phyloP scores from a whole-genome alignment of 2,888 invertebrate species.

The Stegophylla sp. region DNA sequence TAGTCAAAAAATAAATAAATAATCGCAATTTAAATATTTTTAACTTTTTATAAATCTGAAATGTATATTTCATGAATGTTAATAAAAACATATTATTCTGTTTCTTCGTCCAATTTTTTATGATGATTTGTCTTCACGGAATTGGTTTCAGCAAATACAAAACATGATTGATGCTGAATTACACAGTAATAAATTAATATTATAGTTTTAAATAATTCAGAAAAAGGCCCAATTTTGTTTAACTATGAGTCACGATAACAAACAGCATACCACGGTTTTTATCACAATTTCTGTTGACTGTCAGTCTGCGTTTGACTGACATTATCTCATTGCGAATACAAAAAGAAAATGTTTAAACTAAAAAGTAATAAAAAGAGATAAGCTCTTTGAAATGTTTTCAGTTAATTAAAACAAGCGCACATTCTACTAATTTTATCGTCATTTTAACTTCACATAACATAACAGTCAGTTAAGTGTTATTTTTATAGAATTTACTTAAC shows the following conservation, averaged over 20 bases:
- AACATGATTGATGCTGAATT: no score
- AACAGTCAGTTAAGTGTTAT: neutral
- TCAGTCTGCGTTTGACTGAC: constrained; percentile 35
- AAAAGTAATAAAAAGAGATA: constrained; percentile 23
- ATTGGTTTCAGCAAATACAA: no score
- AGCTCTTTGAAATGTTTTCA: constrained; percentile 46
- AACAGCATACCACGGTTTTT: neutral
- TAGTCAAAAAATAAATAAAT: no score
- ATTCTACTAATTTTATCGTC: neutral
- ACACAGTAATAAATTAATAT: no score
- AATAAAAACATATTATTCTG: no score
- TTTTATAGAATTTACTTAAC: neutral
- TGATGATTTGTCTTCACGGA: no score
- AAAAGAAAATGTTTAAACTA: constrained; percentile 47
- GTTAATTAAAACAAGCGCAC: constrained; percentile 39
- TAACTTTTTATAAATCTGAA: no score
- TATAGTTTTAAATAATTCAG: no score
- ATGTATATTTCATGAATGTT: no score
- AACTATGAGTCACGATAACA: neutral
- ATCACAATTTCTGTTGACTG: constrained; percentile 11
- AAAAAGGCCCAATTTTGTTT: no score
- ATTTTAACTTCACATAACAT: constrained; percentile 12
- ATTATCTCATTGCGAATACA: constrained; percentile 36
- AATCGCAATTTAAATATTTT: no score
- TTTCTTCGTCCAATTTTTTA: no score